Conservation (phyloP, 2,888 invertebrate genomes). For the Thecocarcelia acutangulata region DNA sequence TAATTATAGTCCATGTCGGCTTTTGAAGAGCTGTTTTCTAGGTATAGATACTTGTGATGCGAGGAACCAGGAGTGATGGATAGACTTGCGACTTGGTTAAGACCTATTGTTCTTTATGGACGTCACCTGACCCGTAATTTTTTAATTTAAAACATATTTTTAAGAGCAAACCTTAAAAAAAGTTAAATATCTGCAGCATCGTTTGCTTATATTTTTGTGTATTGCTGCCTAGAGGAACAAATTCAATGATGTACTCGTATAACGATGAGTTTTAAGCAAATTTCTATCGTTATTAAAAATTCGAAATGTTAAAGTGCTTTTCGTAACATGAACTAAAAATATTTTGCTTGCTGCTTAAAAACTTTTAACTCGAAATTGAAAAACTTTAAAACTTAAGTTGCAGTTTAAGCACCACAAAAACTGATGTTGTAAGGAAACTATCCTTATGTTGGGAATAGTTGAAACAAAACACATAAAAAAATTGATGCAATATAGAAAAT, state of each 20-base stretch:
- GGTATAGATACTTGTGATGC: no score
- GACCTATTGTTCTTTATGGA: no score
- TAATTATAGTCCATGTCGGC: no score
- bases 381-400: constrained; percentile 40
- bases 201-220: no score
- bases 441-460: neutral
- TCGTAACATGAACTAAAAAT: constrained; percentile 6
- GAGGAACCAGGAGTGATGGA: no score
- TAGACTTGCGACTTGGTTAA: no score
- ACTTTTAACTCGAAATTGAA: constrained; percentile 39
- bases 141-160: no score
- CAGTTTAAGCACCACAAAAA: neutral
- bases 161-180: no score
- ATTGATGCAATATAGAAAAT: neutral
- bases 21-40: no score
- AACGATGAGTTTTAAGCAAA: neutral
- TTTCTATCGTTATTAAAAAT: neutral
- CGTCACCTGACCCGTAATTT: no score
- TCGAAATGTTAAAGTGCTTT: constrained; percentile 11
- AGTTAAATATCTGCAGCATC: no score
- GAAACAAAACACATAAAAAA: constrained; percentile 7
- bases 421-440: constrained; percentile 30
- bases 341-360: constrained; percentile 22
- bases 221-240: neutral
- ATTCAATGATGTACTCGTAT: neutral